Percentiles rank a stretch among this genome's conserved stretches.
These are phyloP conservation scores for Reinhardtius hippoglossoides DNA, from an alignment of 2,113 vertebrate species.

Conservation along the genomic window DNA sequence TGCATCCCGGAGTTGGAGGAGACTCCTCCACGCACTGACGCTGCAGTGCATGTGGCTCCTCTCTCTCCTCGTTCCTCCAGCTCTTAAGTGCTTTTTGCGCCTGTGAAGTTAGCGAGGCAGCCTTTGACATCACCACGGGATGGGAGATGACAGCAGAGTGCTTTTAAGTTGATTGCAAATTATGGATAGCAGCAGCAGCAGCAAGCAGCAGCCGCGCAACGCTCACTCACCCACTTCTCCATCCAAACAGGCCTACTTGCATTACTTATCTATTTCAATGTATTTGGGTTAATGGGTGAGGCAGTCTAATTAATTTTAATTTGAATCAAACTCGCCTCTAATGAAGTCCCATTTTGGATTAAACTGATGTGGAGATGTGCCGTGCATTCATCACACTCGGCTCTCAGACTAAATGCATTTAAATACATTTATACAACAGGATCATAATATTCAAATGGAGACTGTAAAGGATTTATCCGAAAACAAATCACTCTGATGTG, in stretches of 20 bases:
- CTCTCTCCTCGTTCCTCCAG: slow-evolving; percentile 24
- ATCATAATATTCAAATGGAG: slow-evolving; percentile 26
- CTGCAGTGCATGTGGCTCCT: slow-evolving; percentile 67
- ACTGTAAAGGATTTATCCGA: slow-evolving; percentile 9
- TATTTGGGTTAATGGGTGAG: slow-evolving; percentile 83
- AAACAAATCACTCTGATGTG: slow-evolving; percentile 20
- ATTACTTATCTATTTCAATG: slow-evolving; percentile 81
- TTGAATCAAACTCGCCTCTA: slow-evolving; percentile 79
- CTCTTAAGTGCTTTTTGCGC: slow-evolving; percentile 74
- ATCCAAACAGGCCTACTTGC: slow-evolving; percentile 79
- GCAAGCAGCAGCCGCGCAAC: slow-evolving; percentile 62
- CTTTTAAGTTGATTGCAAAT: slow-evolving; percentile 85
- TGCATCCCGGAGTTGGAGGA: slow-evolving; percentile 49
- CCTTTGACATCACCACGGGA: slow-evolving; percentile 80
- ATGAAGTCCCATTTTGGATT: slow-evolving; percentile 78
- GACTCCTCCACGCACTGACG: slow-evolving; percentile 38
- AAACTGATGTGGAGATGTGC: slow-evolving; percentile 66
- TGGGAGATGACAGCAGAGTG: slow-evolving; percentile 81
- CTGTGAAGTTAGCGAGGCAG: slow-evolving; percentile 78
- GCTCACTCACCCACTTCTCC: slow-evolving; percentile 65
- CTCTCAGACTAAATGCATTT: slow-evolving; percentile 42
- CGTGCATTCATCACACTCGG: slow-evolving; percentile 56
- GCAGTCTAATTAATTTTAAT: slow-evolving; percentile 82
- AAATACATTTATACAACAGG: slow-evolving; percentile 30
- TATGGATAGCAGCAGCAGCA: slow-evolving; percentile 78